A percentile compares a stretch with the other conserved stretches of the same genome.
phyloP scores from a whole-genome alignment of 53 echinoderm and acorn worm species.

The Crossaster papposus region DNA sequence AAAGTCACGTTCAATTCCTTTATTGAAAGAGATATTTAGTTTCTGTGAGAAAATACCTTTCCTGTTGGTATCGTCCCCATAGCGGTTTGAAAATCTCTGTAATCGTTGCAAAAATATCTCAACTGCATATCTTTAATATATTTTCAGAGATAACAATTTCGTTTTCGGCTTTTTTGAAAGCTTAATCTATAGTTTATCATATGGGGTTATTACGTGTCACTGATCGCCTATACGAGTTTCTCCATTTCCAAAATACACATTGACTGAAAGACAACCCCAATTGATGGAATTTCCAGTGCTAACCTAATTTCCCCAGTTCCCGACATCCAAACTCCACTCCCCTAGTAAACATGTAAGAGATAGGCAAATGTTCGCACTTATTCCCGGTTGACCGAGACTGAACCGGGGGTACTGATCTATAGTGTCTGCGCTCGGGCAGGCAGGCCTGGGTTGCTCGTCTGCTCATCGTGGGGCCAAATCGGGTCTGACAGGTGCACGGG shows the following conservation, averaged over 20 bases:
- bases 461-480: slow-evolving; percentile 1
- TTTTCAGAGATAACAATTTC: neutral
- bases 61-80: too few relatives aligned
- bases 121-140: neutral
- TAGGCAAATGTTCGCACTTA: slow-evolving; percentile 39
- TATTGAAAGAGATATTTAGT: too few relatives aligned
- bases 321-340: slow-evolving; percentile 7
- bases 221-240: neutral
- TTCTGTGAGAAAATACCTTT: too few relatives aligned
- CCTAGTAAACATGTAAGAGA: slow-evolving; percentile 55
- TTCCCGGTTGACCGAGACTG: neutral
- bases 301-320: slow-evolving; percentile 57
- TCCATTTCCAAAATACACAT: neutral
- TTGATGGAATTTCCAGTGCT: slow-evolving; percentile 25
- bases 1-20: too few relatives aligned
- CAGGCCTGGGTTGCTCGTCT: slow-evolving; percentile 31
- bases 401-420: slow-evolving; percentile 1
- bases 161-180: neutral
- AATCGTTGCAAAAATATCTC: neutral
- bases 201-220: slow-evolving; percentile 36
- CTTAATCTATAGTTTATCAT: neutral
- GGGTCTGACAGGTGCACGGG: slow-evolving; percentile 25
- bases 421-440: slow-evolving; percentile 7
- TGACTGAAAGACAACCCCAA: slow-evolving; percentile 16
- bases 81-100: too few relatives aligned